Base-by-base conservation (phyloP, 1,140 invertebrate species). In the Hyphantria cunea region DNA sequence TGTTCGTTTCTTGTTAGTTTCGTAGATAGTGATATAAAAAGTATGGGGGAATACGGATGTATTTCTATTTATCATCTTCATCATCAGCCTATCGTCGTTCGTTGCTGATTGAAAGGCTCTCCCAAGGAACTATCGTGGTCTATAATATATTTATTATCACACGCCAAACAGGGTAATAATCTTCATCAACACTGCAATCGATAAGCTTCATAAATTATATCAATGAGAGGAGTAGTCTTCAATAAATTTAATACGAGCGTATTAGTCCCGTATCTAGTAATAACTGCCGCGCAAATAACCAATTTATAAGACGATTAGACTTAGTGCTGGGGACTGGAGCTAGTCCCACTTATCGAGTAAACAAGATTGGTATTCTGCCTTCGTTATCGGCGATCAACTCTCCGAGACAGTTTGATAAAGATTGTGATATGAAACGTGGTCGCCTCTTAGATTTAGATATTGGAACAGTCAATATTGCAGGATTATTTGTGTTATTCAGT, bases 191-290 rank as follows among this genome's bases (percentile, higher is more conserved):
- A 10, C 13, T 15, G 25, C 25, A 12, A 15, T 47, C 53, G 42
- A 56, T 47, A 55, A 11, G 15, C 47, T 15, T 62, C 52, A 55
- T 67, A 59, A 67, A 67, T 67, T 47, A 32, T 56, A 42, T 9
- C n/a, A n/a, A n/a, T 49, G 44, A 58, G 34, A 37, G 34, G 44
- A 41, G 55, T 58, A 63, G 58, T 68, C 58, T 42, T 65, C 58
- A 72, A 72, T 71, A 1, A 25, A 25, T 25, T 25, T 25, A 25
- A 25, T 25, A 25, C 17, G 17, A 25, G 17, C 5, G 17, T 25
- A 25, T 25, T 25, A 25, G 17, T 25, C 17, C 17, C 17, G 17
- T 25, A 25, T 25, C 17, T 25, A 25, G 5, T 25, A 25, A 25
- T 25, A 25, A 25, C 17, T 25, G 17, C 17, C 17, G 42, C 44